phyloP scores from a whole-genome alignment of 2,113 vertebrate species.

The western clawed frog (Xenopus tropicalis) region UCB_Xtro_10.0 CM004450.2:82260001-82260500 shows the following conservation, averaged over 20 bases:
- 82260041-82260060: constrained; percentile 31
- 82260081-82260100: not conserved
- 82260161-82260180: too few species aligned
- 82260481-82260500: constrained; percentile 73
- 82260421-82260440: constrained; percentile 66
- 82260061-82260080: not conserved
- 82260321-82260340: not conserved
- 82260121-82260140: constrained; percentile 8
- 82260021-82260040: constrained; percentile 48
- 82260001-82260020: constrained; percentile 59
- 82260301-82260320: not conserved
- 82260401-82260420: constrained; percentile 70
- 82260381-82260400: constrained; percentile 65
- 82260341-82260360: constrained; percentile 43
- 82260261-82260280: too few species aligned
- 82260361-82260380: constrained; percentile 70
- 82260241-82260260: not conserved
- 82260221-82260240: too few species aligned
- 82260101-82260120: constrained; percentile 2
- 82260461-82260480: constrained; percentile 67
- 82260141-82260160: not conserved
- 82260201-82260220: too few species aligned
- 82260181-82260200: too few species aligned
- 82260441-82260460: constrained; percentile 73
- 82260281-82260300: not conserved